Evolutionary conservation across 2,888 invertebrate species (phyloP), one percentile per base, ranked within the genome.

Genomic region (Busseola fusca): DNA sequence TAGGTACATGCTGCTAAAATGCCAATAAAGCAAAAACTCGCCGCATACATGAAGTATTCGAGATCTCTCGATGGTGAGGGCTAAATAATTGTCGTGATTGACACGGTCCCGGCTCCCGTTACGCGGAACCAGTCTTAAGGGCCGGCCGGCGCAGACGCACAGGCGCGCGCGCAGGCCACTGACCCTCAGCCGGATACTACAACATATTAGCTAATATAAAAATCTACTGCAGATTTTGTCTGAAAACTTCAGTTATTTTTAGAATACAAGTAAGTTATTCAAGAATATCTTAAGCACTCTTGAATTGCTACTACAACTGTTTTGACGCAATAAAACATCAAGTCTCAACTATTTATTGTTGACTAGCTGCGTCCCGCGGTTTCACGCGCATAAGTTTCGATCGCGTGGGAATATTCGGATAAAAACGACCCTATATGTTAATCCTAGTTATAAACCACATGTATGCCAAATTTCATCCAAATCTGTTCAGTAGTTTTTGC

Each of bases 71-170:
- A 72, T 64, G 76, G 69, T 71, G 64, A 75, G 85, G 64, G 75
- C 84, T 87, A 81, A 85, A 84, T 87, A 84, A 80, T 86, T 80
- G 86, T 80, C 82, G 80, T 78, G 83, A 81, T 80, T 88, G 89
- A 87, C 90, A 87, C 87, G 87, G 87, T 87, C 86, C 87, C 86
- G 82, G 82, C 74, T 75, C 81, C 80, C 89, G 90, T 89, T 89
- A 90, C 85, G 77, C 87, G 88, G 87, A 91, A 91, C 92, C 89
- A 83, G 91, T 90, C 81, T 75, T 76, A 83, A 79, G 82, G 79
- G 85, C 78, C 83, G 75, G 83, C 78, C 83, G 75, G 83, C 78
- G 78, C 86, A 89, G 90, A 88, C 91, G 77, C 81, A 77, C 63
- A 81, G 90, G 88, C 90, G 89, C 84, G 83, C 83, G 72, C 73